These are phyloP conservation scores for Leptothorax acervorum DNA, from an alignment of 2,888 invertebrate genomes.

Conservation along the genomic window DNA sequence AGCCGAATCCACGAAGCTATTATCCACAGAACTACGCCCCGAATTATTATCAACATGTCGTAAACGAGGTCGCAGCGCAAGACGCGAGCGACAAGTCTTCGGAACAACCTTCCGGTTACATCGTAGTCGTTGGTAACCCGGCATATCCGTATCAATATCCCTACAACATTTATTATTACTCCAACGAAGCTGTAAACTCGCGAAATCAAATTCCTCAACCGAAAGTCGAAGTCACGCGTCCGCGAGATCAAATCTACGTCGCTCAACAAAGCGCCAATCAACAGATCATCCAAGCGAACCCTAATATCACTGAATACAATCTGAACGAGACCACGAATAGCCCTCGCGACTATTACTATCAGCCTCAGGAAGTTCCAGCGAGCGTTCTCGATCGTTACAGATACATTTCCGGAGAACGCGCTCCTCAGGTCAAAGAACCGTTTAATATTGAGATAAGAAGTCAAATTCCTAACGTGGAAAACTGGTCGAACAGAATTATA, in stretches of 20 bases:
- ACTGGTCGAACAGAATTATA: constrained; percentile 28
- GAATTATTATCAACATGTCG: constrained; percentile 7
- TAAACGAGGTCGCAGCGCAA: background rate
- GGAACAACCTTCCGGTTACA: constrained; percentile 33
- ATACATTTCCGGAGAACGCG: constrained; percentile 28
- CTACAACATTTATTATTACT: constrained; percentile 29
- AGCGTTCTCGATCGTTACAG: constrained; percentile 44
- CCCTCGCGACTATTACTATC: background rate
- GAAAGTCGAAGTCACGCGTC: background rate
- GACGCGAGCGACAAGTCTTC: constrained; percentile 7
- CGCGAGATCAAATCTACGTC: background rate
- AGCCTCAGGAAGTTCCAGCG: background rate
- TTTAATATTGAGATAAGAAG: background rate
- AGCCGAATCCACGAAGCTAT: background rate
- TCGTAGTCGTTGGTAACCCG: constrained; percentile 28
- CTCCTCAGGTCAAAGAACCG: background rate
- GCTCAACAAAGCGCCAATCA: background rate
- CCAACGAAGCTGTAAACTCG: constrained; percentile 20
- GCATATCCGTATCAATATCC: constrained; percentile 6
- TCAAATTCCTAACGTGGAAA: constrained; percentile 2
- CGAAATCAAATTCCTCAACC: background rate
- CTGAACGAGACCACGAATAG: background rate
- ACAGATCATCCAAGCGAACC: background rate
- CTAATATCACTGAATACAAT: constrained; percentile 21
- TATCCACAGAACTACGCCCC: background rate